These are phyloP conservation scores for Platyscapa corneri DNA, from an alignment of 1,140 invertebrate species.

Conservation along the genomic window DNA sequence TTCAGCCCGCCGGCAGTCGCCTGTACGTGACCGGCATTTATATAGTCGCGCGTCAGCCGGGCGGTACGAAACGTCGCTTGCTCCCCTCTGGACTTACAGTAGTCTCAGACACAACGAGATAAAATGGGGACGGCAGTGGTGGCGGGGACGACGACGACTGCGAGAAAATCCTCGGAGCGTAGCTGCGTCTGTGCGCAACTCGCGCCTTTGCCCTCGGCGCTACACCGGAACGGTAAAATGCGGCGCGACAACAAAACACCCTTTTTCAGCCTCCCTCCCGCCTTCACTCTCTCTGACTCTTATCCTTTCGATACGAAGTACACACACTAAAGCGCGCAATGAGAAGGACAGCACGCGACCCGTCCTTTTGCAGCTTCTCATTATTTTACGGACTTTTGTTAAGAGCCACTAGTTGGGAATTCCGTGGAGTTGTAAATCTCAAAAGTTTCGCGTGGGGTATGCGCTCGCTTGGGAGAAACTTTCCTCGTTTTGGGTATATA, in stretches of 20 bases:
- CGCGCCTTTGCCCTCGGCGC: not conserved
- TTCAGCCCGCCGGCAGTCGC: not conserved
- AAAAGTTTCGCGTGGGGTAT: slow-evolving; percentile 24
- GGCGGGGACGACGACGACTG: too few species aligned
- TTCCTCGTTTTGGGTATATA: slow-evolving; percentile 38
- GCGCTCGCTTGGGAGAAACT: not conserved
- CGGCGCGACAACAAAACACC: not conserved
- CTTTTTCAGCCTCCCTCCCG: not conserved
- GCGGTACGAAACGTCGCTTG: slow-evolving; percentile 17
- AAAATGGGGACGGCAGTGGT: not conserved
- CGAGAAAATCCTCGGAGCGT: slow-evolving; percentile 2
- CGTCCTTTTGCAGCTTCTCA: slow-evolving; percentile 14
- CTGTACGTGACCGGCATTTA: slow-evolving; percentile 47
- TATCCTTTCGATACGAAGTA: not conserved
- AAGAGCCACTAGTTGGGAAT: slow-evolving; percentile 48
- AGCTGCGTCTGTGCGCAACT: not conserved
- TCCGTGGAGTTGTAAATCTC: slow-evolving; percentile 43
- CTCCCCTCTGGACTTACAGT: not conserved
- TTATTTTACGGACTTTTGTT: slow-evolving; percentile 51
- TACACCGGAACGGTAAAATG: slow-evolving; percentile 4
- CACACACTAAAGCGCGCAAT: not conserved
- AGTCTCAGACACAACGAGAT: not conserved
- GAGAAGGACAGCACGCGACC: not conserved
- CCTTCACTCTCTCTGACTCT: not conserved
- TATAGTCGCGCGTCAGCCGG: slow-evolving; percentile 26